Base-by-base conservation (phyloP, 1,140 invertebrate genomes). In the Anastrepha obliqua region DNA sequence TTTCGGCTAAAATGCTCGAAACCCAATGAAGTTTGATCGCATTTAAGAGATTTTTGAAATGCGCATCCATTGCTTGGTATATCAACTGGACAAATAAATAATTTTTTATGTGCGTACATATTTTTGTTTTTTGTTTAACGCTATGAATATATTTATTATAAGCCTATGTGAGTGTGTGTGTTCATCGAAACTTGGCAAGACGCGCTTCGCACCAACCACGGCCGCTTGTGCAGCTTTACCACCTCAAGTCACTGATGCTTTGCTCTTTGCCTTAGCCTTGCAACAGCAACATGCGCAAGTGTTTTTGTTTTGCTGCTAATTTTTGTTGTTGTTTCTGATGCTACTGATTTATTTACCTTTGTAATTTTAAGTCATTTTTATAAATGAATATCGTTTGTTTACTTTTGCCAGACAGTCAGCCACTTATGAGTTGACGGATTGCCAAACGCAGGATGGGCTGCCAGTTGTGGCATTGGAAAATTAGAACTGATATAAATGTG, bases 311-410 rank as follows among this genome's bases (percentile, higher is more conserved):
- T 13, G 47, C 51, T 85, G 4, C 17, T n/a, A 74, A 17, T n/a
- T 87, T 17, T 87, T 70, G 5, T 87, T 55, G 7, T 87, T 70
- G 15, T 64, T 65, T 55, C 42, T 86, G 17, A n/a, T 87, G 29
- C 64, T 65, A 47, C 47, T 90, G 89, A 90, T 90, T 90, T 90
- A 90, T 90, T 90, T 89, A 87, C 87, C 87, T 90, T 89, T 88
- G 87, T 90, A 87, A 89, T 90, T 89, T 86, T 87, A 89, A 89
- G 89, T 89, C 89, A 89, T 86, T 90, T 90, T 90, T 90, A 89
- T 90, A 89, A 90, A 90, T 90, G 89, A 89, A 90, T 89, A 90
- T 88, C 89, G 58, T 86, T 64, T 86, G 58, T 86, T 86, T 86
- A 60, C 85, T 60, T 62, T 86, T 13, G 51, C 59, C 85, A 8